phyloP scores from a whole-genome alignment of 2,888 invertebrate genomes.

The Girardia tigrina region DNA sequence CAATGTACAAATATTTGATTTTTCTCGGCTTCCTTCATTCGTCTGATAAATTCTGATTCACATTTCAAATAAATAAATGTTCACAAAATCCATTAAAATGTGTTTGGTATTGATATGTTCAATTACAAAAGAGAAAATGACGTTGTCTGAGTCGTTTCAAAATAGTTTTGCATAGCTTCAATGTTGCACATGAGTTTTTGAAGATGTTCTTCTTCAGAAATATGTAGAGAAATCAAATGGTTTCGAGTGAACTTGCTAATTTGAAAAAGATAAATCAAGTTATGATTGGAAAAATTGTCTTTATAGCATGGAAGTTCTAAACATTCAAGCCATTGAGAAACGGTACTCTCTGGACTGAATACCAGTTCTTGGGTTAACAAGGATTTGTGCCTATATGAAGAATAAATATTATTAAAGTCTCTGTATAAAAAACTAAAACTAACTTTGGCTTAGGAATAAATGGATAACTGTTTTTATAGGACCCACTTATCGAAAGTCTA shows the following conservation, averaged over 20 bases:
- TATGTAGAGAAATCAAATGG: not conserved
- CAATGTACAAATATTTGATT: too few species aligned
- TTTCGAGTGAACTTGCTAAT: not conserved
- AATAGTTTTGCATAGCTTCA: conserved; percentile 23
- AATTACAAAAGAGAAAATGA: not conserved
- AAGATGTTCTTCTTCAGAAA: not conserved
- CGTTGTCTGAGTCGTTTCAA: not conserved
- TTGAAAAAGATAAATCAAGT: not conserved
- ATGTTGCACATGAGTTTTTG: not conserved
- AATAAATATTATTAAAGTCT: not conserved
- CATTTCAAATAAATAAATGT: too few species aligned
- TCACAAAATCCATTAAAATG: too few species aligned
- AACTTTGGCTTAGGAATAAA: not conserved
- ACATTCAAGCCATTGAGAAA: not conserved
- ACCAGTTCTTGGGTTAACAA: not conserved
- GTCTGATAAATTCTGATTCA: too few species aligned
- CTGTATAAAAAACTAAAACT: not conserved
- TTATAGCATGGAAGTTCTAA: not conserved
- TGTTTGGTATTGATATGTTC: not conserved
- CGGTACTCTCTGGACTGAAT: not conserved
- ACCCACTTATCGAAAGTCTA: not conserved
- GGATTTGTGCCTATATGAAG: not conserved
- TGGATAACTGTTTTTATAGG: not conserved
- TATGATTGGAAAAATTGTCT: not conserved
- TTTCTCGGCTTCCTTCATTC: too few species aligned